Base-by-base conservation (phyloP, 2,888 invertebrate genomes). In the Campoplex nolae region DNA sequence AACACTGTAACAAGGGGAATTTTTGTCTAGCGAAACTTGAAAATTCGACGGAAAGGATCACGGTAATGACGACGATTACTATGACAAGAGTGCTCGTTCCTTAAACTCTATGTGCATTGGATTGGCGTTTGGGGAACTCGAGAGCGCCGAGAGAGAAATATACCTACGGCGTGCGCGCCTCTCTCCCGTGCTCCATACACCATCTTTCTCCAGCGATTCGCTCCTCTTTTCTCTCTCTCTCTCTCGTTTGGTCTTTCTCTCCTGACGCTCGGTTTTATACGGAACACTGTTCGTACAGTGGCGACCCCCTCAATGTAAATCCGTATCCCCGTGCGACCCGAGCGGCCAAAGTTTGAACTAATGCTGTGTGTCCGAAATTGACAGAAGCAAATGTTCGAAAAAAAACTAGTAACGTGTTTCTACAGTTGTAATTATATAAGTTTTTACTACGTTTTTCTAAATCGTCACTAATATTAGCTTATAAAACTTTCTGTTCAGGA, bases 1-100 rank as follows among this genome's bases (percentile, higher is more conserved):
- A 93, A 93, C 92, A 93, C 92, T 91, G 45, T 76, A 58, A 91
- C 91, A 90, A 91, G 91, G 90, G 85, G 89, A 92, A 89, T 91
- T 87, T 90, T 85, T 89, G 90, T 77, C 90, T 90, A 90, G 91
- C 92, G 92, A 93, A 93, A 93, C 93, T 93, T 93, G 93, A 93
- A 93, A 92, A 92, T 93, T 91, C 93, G 93, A 92, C 91, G 91
- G 91, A 90, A 85, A 86, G 75, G 89, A 86, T 83, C 86, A 85
- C 81, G 83, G 78, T 68, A 48, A 76, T 82, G 83, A 83, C 83
- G 65, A 35, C 45, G 75, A 62, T 48, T 71, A 71, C 9, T 62
- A 16, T 32, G 80, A 73, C 71, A 73, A 80, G 68, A 68, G 81
- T 85, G 77, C 79, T 80, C 74, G 68, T 51, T 48, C 45, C 68